Evolutionary conservation across 2,797 vertebrate species (phyloP), one percentile per base, ranked within the genome.

Genomic region (Zenarchopterus dispar): DNA sequence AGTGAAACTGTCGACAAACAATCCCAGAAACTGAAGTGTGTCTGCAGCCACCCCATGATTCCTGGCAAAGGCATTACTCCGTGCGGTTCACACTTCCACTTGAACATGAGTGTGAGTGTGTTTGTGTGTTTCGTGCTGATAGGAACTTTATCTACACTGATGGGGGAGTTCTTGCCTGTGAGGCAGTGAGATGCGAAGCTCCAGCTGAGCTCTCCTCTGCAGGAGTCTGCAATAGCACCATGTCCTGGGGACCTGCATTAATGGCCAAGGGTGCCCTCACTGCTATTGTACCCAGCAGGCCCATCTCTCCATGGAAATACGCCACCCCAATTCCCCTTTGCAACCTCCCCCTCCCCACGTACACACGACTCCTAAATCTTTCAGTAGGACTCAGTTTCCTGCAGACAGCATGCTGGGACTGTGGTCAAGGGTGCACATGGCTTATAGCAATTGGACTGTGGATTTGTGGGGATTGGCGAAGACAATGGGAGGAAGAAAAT

Each of bases 161-260:
- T 87, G 72, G 77, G 60, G 53, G 24, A 53, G 39, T 59, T 81
- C 73, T 88, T 85, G 73, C 83, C 77, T 83, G 74, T 82, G 78
- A 85, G 77, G 79, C 73, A 75, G 76, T 67, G 76, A 88, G 86
- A 88, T 77, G 83, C 76, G 67, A 88, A 91, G 89, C 92, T 91
- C 94, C 94, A 92, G 93, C 94, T 94, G 95, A 92, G 94, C 93
- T 91, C 92, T 90, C 91, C 94, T 85, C 93, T 92, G 89, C 92
- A 87, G 91, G 92, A 76, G 81, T 73, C 75, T 67, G 53, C 92
- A 92, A 93, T 90, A 93, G 91, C 83, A 81, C 84, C 82, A 70
- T 87, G 90, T 88, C 93, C 86, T 80, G 86, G 90, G 92, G 94
- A 93, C 88, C 88, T 79, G 90, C 72, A 62, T 89, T 94, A 94